Conservation (phyloP, 2,113 vertebrate species). For the Elachura formosa region DNA sequence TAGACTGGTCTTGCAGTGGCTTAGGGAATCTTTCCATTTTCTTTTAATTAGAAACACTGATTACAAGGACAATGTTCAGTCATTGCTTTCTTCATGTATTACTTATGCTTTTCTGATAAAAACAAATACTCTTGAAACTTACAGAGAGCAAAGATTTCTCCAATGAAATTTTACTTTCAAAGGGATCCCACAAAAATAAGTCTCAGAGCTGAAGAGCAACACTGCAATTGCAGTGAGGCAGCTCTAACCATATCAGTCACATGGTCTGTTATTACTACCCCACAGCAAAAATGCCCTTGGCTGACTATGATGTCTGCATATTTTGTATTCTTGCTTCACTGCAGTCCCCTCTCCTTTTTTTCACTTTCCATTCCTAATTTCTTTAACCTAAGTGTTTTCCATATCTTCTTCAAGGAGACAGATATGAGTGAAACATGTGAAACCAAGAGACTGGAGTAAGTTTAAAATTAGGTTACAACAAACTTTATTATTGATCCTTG, state of each 20-base stretch:
- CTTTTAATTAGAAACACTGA: not conserved
- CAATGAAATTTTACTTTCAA: not conserved
- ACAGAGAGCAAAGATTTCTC: not conserved
- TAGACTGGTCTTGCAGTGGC: not conserved
- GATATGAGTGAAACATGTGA: not conserved
- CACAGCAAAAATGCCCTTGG: not conserved
- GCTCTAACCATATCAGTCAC: not conserved
- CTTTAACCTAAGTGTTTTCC: not conserved
- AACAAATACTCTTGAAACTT: not conserved
- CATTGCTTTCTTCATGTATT: not conserved
- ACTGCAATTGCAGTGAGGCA: not conserved
- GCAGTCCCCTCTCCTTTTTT: not conserved
- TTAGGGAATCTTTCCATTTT: not conserved
- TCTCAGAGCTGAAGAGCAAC: not conserved
- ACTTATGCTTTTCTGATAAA: not conserved
- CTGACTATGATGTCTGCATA: not conserved
- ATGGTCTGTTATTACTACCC: not conserved
- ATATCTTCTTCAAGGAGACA: not conserved
- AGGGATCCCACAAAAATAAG: not conserved
- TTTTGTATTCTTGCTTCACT: not conserved
- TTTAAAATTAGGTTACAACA: not conserved
- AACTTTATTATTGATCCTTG: not conserved
- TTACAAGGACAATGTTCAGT: not conserved
- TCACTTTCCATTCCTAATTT: not conserved
- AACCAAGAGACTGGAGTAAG: not conserved